A percentile compares a stretch with the other conserved stretches of the same genome.
Conservation (phyloP, 1,140 invertebrate genomes). For the Coptotermes formosanus region DNA sequence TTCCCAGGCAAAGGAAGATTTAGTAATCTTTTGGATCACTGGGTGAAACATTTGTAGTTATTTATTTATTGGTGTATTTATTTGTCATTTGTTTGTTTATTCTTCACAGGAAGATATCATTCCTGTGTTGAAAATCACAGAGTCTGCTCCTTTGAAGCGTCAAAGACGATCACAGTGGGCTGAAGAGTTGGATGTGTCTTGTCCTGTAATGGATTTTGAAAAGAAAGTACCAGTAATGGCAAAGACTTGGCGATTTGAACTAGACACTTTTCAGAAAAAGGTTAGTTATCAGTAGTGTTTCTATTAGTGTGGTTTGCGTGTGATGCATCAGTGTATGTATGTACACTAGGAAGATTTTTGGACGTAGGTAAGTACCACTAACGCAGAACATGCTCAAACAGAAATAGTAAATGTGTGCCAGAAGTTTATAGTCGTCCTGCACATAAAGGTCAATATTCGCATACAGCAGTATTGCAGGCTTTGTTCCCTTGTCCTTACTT, state of each 20-base stretch:
- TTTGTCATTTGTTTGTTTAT: too few relatives aligned
- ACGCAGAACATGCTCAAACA: too few relatives aligned
- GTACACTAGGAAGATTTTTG: too few relatives aligned
- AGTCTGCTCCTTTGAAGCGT: constrained; percentile 40
- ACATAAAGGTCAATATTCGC: too few relatives aligned
- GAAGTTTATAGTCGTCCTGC: too few relatives aligned
- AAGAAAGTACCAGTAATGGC: constrained; percentile 83
- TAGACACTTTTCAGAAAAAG: constrained; percentile 96
- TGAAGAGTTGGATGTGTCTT: constrained; percentile 76
- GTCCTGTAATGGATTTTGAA: constrained; percentile 79
- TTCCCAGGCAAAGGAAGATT: not conserved
- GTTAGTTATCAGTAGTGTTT: constrained; percentile 41
- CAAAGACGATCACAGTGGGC: constrained; percentile 73
- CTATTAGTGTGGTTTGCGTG: too few relatives aligned
- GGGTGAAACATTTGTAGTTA: not conserved
- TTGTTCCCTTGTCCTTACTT: too few relatives aligned
- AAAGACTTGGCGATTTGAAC: constrained; percentile 85
- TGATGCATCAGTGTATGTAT: too few relatives aligned
- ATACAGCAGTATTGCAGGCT: too few relatives aligned
- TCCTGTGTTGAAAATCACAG: constrained; percentile 55
- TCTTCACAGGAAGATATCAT: constrained; percentile 43
- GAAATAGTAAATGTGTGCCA: too few relatives aligned
- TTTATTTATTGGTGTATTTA: too few relatives aligned
- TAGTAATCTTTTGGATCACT: not conserved
- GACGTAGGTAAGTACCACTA: too few relatives aligned